Conservation (phyloP, 2,797 vertebrate species). For the Nasua narica region DNA sequence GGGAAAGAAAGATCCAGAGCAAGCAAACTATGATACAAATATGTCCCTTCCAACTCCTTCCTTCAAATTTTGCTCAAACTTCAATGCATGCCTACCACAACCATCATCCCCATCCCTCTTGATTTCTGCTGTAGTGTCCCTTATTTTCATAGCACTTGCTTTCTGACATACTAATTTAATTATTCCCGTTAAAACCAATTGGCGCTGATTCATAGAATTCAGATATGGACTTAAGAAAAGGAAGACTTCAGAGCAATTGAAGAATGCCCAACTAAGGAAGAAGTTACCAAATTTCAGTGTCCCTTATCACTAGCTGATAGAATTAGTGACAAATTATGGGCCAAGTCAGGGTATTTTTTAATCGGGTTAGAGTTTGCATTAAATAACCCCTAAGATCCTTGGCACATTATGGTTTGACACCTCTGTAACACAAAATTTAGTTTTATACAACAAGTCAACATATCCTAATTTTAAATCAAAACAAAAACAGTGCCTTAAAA, state of each 20-base stretch:
- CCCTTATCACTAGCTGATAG: neutral
- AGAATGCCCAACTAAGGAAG: neutral
- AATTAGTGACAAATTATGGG: neutral
- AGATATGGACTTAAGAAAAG: neutral
- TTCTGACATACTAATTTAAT: neutral
- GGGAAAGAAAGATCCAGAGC: neutral
- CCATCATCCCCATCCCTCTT: too few relatives aligned
- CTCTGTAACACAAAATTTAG: neutral
- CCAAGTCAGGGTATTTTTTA: neutral
- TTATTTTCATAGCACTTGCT: neutral
- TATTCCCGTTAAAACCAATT: neutral
- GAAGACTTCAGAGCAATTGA: neutral
- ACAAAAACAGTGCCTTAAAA: neutral
- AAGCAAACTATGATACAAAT: neutral
- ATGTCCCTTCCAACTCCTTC: neutral
- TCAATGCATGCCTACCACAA: neutral
- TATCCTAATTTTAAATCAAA: neutral
- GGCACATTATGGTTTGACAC: neutral
- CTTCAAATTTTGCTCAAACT: neutral
- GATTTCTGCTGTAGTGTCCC: neutral
- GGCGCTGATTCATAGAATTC: neutral
- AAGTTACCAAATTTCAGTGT: neutral
- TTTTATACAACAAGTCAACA: neutral
- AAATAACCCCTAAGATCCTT: neutral
- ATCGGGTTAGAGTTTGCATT: neutral